Percentiles rank a stretch among this genome's conserved stretches.
Evolutionary conservation across 53 echinoderm and acorn worm species (phyloP).

Genomic region (Temnopleurus reevesii): DNA sequence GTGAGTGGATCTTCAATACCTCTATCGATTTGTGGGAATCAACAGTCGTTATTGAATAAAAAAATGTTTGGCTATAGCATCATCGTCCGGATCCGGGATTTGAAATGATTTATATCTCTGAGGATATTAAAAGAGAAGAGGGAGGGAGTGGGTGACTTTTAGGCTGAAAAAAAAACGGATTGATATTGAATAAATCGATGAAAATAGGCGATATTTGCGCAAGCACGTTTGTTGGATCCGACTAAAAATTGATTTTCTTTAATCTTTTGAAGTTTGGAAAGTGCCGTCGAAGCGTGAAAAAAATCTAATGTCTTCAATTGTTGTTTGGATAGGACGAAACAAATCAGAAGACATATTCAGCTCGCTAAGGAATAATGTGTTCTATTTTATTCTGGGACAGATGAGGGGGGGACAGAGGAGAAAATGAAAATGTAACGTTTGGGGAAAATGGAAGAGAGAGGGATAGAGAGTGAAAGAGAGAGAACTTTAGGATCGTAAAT

Average conservation of each 20-base stretch:
- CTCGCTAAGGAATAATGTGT: neutral
- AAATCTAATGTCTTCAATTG: no score
- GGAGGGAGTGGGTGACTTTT: neutral
- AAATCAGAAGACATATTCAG: no score
- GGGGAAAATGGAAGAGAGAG: neutral
- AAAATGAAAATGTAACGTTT: neutral
- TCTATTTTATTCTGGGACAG: neutral
- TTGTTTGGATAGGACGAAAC: no score
- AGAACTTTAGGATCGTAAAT: no score
- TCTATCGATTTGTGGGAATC: conserved; percentile 5
- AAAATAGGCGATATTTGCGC: neutral
- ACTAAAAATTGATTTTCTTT: neutral
- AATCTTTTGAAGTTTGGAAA: neutral
- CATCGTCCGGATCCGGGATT: neutral
- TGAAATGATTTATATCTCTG: neutral
- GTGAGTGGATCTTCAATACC: neutral
- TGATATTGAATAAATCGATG: neutral
- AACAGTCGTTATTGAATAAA: neutral
- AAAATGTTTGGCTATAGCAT: neutral
- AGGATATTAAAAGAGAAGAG: neutral
- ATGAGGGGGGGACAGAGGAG: neutral
- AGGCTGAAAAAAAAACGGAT: neutral
- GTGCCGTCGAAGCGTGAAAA: neutral
- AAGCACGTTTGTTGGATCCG: neutral
- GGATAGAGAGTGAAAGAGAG: neutral